Conservation (phyloP, 35 echinoderm and acorn worm species). For the Apostichopus japonicus region DNA sequence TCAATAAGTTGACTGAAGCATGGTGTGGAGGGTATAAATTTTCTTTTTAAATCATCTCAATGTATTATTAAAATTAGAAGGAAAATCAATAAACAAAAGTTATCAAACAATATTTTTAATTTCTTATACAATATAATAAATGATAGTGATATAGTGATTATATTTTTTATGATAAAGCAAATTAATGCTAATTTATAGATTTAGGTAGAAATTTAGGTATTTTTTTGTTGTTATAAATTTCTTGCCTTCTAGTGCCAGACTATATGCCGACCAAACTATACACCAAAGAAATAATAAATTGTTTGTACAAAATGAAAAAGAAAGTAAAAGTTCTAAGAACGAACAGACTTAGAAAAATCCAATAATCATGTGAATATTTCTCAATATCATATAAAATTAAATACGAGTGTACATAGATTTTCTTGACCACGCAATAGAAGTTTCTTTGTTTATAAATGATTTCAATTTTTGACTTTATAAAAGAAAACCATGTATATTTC, state of each 20-base stretch:
- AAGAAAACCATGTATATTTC: too few species aligned
- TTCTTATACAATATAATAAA: too few species aligned
- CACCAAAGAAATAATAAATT: neutral
- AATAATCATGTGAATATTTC: neutral
- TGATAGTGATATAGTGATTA: too few species aligned
- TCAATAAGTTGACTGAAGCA: too few species aligned
- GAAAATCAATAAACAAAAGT: too few species aligned
- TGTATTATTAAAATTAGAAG: neutral
- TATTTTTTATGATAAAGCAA: too few species aligned
- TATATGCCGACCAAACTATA: neutral
- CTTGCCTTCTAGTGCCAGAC: neutral
- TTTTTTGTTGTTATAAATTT: neutral
- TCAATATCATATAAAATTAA: neutral
- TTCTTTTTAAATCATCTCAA: neutral
- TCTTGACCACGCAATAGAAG: neutral
- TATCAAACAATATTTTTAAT: too few species aligned
- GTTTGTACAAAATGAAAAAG: neutral
- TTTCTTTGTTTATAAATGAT: constrained; percentile 2
- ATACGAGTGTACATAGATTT: neutral
- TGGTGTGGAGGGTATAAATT: neutral
- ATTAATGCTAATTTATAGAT: too few species aligned
- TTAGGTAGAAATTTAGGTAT: too few species aligned
- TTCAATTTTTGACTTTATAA: neutral
- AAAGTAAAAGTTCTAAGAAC: neutral
- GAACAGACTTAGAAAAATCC: neutral